Percentiles rank a stretch among this genome's conserved stretches.
Conservation (phyloP, 2,888 invertebrate genomes). For the Pseudococcus longispinus region DNA sequence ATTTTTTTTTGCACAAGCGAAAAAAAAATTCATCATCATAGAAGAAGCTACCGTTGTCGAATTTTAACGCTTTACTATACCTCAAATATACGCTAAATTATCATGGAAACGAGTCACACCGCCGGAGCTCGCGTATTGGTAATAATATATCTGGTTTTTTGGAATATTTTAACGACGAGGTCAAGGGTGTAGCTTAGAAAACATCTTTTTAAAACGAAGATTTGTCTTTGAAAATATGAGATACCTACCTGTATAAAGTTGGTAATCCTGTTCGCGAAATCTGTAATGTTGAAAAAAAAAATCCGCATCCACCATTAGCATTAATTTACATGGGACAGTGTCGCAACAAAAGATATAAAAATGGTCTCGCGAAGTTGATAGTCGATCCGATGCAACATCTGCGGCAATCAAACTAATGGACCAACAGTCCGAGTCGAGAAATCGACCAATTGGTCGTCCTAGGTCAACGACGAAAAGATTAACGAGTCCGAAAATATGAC, state of each 20-base stretch:
- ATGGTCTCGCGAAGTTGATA: not conserved
- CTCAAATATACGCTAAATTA: not conserved
- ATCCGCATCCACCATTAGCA: not conserved
- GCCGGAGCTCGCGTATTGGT: not conserved
- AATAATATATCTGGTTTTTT: slow-evolving; percentile 30
- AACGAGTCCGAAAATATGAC: not conserved
- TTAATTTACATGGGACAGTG: slow-evolving; percentile 36
- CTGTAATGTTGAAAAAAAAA: not conserved
- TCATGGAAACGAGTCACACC: not conserved
- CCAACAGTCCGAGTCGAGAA: not conserved
- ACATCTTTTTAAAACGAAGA: slow-evolving; percentile 7
- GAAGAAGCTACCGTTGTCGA: not conserved
- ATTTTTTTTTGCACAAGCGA: not conserved
- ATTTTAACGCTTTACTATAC: not conserved
- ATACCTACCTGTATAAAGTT: not conserved
- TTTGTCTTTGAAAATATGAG: slow-evolving; percentile 30
- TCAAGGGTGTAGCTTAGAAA: slow-evolving; percentile 39
- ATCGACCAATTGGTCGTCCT: not conserved
- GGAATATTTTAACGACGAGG: slow-evolving; percentile 33
- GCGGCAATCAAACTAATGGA: not conserved
- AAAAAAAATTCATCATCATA: not conserved
- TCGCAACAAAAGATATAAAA: not conserved
- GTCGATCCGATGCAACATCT: not conserved
- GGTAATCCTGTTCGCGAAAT: slow-evolving; percentile 10
- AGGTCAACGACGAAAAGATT: not conserved